These are phyloP conservation scores for Lasioglossum zephyrum DNA, from an alignment of 2,888 invertebrate species.

Conservation along the genomic window DNA sequence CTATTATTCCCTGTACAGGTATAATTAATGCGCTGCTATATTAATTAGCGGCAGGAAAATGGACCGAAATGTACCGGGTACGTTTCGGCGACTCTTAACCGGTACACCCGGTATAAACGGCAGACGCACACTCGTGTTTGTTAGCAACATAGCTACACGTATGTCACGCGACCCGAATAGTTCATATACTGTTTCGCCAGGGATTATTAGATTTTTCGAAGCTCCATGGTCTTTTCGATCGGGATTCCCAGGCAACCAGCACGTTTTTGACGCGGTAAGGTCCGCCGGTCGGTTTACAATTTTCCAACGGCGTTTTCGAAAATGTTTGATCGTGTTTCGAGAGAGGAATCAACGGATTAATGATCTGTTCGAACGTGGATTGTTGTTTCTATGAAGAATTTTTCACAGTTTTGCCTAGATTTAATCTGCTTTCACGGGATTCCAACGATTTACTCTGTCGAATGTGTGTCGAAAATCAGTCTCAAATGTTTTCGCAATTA, in stretches of 20 bases:
- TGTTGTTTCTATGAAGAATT: background rate
- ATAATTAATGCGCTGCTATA: background rate
- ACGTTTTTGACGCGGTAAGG: background rate
- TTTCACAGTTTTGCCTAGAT: background rate
- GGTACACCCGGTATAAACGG: background rate
- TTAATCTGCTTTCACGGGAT: background rate
- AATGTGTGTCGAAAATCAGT: background rate
- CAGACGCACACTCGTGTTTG: background rate
- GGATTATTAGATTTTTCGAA: slow-evolving; percentile 12
- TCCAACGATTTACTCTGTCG: background rate
- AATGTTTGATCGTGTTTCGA: background rate
- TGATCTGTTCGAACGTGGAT: background rate
- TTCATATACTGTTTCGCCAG: background rate
- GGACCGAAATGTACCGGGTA: background rate
- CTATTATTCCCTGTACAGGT: background rate
- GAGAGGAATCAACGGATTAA: background rate
- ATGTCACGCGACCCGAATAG: background rate
- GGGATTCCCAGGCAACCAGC: background rate
- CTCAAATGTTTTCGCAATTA: background rate
- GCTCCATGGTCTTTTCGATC: background rate
- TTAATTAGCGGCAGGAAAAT: background rate
- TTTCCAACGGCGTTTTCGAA: background rate
- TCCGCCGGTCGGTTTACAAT: background rate
- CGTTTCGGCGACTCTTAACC: background rate
- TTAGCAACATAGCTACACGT: background rate